These are phyloP conservation scores for Gadopsis marmoratus DNA, from an alignment of 2,797 vertebrate genomes.

Conservation along the genomic window DNA sequence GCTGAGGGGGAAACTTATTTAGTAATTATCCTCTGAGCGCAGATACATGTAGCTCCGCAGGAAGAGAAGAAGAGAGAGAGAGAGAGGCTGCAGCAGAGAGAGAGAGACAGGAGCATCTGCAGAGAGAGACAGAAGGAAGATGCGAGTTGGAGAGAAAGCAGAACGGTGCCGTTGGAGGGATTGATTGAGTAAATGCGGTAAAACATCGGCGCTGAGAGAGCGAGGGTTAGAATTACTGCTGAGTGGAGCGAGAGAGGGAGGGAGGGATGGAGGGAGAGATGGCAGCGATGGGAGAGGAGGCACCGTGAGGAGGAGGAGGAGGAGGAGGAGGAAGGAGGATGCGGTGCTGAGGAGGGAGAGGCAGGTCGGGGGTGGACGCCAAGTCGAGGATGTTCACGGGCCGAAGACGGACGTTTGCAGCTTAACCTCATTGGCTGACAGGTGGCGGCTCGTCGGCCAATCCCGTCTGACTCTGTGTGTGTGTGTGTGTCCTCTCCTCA, in stretches of 20 bases:
- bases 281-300: constrained; percentile 34
- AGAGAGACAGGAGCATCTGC: constrained; percentile 8
- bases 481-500: constrained; percentile 77
- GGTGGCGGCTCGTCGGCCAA: constrained; percentile 65
- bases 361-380: constrained; percentile 44
- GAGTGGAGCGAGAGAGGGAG: constrained; percentile 46
- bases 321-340: constrained; percentile 46
- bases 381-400: constrained; percentile 52
- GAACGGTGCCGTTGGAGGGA: constrained; percentile 88
- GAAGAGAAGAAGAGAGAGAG: constrained; percentile 7
- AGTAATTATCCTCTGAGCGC: constrained; percentile 52
- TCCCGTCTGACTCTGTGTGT: constrained; percentile 71
- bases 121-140: constrained; percentile 24
- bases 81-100: constrained; percentile 2
- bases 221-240: constrained; percentile 78
- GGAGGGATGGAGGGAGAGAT: constrained; percentile 31
- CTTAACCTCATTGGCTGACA: constrained; percentile 75
- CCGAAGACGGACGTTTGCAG: constrained; percentile 60
- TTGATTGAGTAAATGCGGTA: constrained; percentile 94
- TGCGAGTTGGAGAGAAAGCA: constrained; percentile 63
- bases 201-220: constrained; percentile 49
- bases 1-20: constrained; percentile 60
- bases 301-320: too few species aligned
- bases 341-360: constrained; percentile 69
- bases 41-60: constrained; percentile 26